Conservation (phyloP, 2,113 vertebrate genomes). For the Azemiops feae region DNA sequence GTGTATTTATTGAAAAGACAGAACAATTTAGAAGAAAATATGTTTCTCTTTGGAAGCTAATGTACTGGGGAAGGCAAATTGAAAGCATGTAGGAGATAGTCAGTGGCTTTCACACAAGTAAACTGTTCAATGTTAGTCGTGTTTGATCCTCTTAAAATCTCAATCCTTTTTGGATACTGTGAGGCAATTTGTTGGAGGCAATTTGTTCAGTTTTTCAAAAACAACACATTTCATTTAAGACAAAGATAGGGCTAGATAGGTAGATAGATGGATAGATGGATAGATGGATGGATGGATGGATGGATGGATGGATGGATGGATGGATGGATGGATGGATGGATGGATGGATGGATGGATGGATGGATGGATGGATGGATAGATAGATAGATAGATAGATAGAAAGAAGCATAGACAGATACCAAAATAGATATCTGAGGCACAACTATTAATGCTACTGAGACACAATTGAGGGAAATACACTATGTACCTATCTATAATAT, state of each 20-base stretch:
- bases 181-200: not conserved
- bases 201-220: not conserved
- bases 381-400: not conserved
- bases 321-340: no score
- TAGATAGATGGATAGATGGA: not conserved
- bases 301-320: no score
- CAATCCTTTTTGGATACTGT: not conserved
- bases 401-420: not conserved
- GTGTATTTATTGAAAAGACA: not conserved
- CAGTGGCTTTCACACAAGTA: not conserved
- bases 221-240: not conserved
- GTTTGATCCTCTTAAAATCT: conserved; percentile 1
- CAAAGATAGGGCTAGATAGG: not conserved
- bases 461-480: not conserved
- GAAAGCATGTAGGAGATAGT: not conserved
- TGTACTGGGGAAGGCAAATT: conserved; percentile 1
- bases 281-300: no score
- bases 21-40: conserved; percentile 4
- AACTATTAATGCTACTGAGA: not conserved
- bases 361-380: no score
- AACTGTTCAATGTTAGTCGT: not conserved
- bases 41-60: conserved; percentile 3
- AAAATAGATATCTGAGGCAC: not conserved
- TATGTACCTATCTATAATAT: not conserved
- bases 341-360: not conserved